phyloP scores from a whole-genome alignment of 37 sponge, comb jelly and placozoan genomes.

The Haliclona indistincta region DNA sequence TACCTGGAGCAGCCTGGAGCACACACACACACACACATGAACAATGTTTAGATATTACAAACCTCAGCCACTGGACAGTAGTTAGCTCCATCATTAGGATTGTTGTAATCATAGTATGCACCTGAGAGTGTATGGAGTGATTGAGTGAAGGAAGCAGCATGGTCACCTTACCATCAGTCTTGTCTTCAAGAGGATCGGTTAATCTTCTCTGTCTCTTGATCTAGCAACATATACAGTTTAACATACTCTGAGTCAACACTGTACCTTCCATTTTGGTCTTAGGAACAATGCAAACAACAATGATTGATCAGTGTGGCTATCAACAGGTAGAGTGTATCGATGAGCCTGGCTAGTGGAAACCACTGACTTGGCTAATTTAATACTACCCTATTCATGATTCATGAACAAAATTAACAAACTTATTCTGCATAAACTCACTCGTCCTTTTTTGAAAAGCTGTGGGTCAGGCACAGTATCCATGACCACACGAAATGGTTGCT shows the following conservation, averaged over 20 bases:
- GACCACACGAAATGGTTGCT: constrained; percentile 23
- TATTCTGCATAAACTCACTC: constrained; percentile 16
- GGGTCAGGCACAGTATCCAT: constrained; percentile 14
- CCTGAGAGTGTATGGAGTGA: constrained; percentile 18
- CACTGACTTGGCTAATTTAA: constrained; percentile 33
- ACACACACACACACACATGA: constrained; percentile 16
- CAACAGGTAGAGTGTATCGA: constrained; percentile 67
- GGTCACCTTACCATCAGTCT: constrained; percentile 13
- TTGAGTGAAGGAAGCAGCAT: too few species aligned
- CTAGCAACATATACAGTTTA: constrained; percentile 6
- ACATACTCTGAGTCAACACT: background rate
- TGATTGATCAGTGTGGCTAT: constrained; percentile 19
- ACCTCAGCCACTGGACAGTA: constrained; percentile 49
- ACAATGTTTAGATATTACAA: constrained; percentile 9
- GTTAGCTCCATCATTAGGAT: constrained; percentile 68
- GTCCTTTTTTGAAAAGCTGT: constrained; percentile 30
- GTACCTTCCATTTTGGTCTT: constrained; percentile 60
- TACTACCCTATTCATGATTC: constrained; percentile 15
- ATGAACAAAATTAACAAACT: background rate
- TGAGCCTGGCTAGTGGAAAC: too few species aligned
- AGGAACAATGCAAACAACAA: constrained; percentile 44
- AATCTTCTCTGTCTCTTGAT: constrained; percentile 3
- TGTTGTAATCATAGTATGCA: constrained; percentile 74
- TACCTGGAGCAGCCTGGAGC: background rate
- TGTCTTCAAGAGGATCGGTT: background rate